Evolutionary conservation across 2,797 vertebrate genomes (phyloP), one percentile per base, ranked within the genome.

Genomic region (Microtus obscurus): DNA sequence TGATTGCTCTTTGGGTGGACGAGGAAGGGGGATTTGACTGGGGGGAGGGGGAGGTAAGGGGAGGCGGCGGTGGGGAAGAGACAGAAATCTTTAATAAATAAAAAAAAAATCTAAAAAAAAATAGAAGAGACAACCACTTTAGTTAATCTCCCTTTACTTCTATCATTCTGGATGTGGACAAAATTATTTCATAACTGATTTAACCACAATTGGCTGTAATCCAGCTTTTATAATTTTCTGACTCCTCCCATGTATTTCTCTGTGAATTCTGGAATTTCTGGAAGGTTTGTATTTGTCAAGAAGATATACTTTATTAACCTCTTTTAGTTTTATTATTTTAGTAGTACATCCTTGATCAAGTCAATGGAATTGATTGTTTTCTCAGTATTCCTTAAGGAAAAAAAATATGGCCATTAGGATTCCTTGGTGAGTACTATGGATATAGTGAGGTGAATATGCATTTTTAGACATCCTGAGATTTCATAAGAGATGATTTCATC

Each of bases 221-320:
- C 71, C 37, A 13, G 59, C 51, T 48, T 87, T 87, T 83, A 86
- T 6, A 91, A 86, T 76, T 77, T 25, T 69, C 19, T 91, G 74
- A 8, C 9, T 37, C 4, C 8, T 29, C 21, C 11, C 2, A 27
- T 65, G 89, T 2, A 92, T 81, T 17, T 43, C 29, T 6, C 71
- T 90, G 0, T 89, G 69, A 96, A 87, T 59, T 53, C 67, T 69
- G 65, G 51, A 95, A 89, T 96, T 95, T n/a, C 53, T 94, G 51
- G 27, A 80, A 87, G 40, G 19, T 78, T 69, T 90, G 40, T 82
- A 43, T 89, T 37, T 12, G 71, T 61, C 63, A 87, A 48, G 63
- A 83, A 74, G 82, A 10, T 14, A 4, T 23, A 81, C 9, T 86
- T n/a, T 88, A 77, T 29, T 21, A 87, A 31, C 2, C 27, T 53